Conservation (phyloP, 2,113 vertebrate species). For the Carlito syrichta region DNA sequence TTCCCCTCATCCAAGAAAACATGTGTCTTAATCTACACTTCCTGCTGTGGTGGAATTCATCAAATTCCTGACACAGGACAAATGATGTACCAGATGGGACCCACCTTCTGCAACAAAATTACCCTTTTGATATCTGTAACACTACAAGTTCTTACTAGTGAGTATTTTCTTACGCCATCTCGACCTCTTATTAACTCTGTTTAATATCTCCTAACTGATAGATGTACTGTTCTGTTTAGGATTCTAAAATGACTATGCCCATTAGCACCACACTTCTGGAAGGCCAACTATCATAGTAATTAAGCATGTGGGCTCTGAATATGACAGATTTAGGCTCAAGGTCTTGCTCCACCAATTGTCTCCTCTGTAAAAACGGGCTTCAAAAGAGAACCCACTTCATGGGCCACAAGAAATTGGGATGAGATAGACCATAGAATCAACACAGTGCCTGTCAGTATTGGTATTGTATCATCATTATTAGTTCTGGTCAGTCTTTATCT, state of each 20-base stretch:
- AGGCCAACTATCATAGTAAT: not conserved
- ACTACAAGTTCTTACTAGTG: not conserved
- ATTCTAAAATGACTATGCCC: not conserved
- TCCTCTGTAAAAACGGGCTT: not conserved
- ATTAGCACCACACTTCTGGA: not conserved
- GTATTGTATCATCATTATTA: not conserved
- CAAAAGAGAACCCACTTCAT: not conserved
- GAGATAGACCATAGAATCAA: not conserved
- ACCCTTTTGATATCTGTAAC: not conserved
- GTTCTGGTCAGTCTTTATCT: not conserved
- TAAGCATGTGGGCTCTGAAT: not conserved
- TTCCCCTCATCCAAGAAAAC: not conserved
- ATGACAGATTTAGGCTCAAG: not conserved
- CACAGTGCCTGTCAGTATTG: not conserved
- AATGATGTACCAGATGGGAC: not conserved
- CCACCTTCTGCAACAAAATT: not conserved
- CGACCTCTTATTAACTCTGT: not conserved
- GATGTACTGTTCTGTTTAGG: not conserved
- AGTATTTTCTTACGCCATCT: not conserved
- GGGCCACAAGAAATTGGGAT: not conserved
- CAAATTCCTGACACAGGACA: not conserved
- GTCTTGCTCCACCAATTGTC: not conserved
- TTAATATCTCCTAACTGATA: not conserved
- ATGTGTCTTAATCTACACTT: not conserved
- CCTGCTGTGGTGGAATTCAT: not conserved